These are phyloP conservation scores for Nesoenas mayeri DNA, from an alignment of 2,113 vertebrate genomes.

Conservation along the genomic window DNA sequence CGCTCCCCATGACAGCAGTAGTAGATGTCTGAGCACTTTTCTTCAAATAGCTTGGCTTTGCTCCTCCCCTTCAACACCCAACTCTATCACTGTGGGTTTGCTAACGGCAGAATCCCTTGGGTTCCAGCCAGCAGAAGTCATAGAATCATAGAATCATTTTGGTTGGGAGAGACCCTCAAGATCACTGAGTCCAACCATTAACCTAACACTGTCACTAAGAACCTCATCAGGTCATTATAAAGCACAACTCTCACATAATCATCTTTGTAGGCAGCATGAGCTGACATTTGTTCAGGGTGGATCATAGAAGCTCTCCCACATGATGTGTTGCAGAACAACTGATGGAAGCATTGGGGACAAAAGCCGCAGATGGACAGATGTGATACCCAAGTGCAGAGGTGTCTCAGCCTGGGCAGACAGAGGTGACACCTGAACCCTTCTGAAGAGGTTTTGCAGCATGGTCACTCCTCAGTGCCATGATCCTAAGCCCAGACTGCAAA, in stretches of 20 bases:
- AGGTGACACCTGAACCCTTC: not conserved
- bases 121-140: not conserved
- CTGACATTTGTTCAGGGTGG: fast-evolving
- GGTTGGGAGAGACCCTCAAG: no score
- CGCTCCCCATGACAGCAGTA: not conserved
- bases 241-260: not conserved
- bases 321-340: not conserved
- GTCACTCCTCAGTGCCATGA: not conserved
- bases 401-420: not conserved
- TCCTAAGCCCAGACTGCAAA: not conserved
- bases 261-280: not conserved
- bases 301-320: not conserved
- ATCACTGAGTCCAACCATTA: no score
- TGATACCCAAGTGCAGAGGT: not conserved
- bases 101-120: not conserved
- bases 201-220: no score
- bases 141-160: no score
- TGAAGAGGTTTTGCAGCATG: not conserved
- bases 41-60: not conserved
- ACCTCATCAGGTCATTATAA: not conserved
- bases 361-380: not conserved
- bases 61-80: not conserved
- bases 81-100: fast-evolving
- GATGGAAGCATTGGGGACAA: not conserved
- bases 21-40: not conserved